Evolutionary conservation across 2,888 invertebrate species (phyloP), one percentile per base, ranked within the genome.

Genomic region (Diaprepes abbreviatus): DNA sequence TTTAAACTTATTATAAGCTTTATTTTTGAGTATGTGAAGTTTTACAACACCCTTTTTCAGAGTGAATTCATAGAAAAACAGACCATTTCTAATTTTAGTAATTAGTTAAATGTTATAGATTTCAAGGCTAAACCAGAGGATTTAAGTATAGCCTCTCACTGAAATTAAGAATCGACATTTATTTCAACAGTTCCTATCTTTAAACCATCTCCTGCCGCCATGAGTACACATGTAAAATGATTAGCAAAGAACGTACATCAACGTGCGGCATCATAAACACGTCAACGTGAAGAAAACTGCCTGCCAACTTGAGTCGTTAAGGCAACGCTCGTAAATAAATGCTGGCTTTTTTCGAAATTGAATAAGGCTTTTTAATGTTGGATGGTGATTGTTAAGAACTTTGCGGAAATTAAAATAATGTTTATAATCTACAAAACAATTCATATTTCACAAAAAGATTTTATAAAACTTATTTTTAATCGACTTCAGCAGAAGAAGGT

Each of bases 241-340:
- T 82, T 82, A 82, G 81, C 79, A 75, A 77, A 79, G 77, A 80
- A 75, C 78, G 80, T 82, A 82, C 79, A 80, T 83, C 83, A 82
- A 74, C 82, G 78, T 73, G 78, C 76, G 79, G 78, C 79, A 79
- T 82, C 82, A 81, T 83, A 83, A 83, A 83, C 81, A 81, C 79
- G 80, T 83, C 82, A 80, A 76, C 80, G 78, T 79, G 77, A 74
- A 75, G 73, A 72, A 74, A 75, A 75, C 76, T 77, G 77, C 74
- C 78, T 79, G 79, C 80, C 77, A 78, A 69, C 40, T 71, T 66
- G 54, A 66, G 50, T 54, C 63, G 60, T 58, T 71, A 66, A 62
- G 52, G 50, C 54, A 28, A 12, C 38, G 24, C 10, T 58, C 68
- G 66, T 66, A 66, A 66, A 59, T 66, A 66, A 43, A 10, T 24